phyloP scores from a whole-genome alignment of 1,140 invertebrate genomes.

The Caerostris darwini region DNA sequence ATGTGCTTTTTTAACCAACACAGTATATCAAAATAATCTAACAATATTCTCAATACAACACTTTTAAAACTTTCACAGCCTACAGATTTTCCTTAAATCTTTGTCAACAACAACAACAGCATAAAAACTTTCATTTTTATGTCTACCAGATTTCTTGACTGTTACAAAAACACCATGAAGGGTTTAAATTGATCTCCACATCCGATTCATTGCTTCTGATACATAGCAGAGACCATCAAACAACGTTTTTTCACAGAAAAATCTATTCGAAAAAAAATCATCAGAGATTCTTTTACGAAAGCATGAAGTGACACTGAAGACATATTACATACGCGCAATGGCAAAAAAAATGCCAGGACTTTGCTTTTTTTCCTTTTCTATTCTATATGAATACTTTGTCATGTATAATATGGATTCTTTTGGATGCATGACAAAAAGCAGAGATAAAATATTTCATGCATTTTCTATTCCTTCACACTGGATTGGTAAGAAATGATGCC shows the following conservation, averaged over 20 bases:
- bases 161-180: slow-evolving; percentile 26
- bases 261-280: slow-evolving; percentile 40
- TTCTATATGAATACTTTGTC: slow-evolving; percentile 20
- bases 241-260: not conserved
- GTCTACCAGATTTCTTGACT: too few relatives aligned
- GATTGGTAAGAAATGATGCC: not conserved
- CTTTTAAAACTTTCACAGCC: too few relatives aligned
- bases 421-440: not conserved
- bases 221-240: not conserved
- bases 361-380: not conserved
- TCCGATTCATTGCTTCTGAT: slow-evolving; percentile 32
- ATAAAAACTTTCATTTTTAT: too few relatives aligned
- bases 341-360: not conserved
- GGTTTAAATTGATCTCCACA: slow-evolving; percentile 56
- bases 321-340: slow-evolving; percentile 2
- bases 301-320: slow-evolving; percentile 58
- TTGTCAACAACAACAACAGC: too few relatives aligned
- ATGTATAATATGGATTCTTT: slow-evolving; percentile 11
- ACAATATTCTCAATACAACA: too few relatives aligned
- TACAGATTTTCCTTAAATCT: too few relatives aligned
- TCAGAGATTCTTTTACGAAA: slow-evolving; percentile 46
- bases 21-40: too few relatives aligned
- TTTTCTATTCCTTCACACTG: not conserved
- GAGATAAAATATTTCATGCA: not conserved
- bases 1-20: too few relatives aligned